These are phyloP conservation scores for Avahi laniger DNA, from an alignment of 2,797 vertebrate species.

Conservation along the genomic window DNA sequence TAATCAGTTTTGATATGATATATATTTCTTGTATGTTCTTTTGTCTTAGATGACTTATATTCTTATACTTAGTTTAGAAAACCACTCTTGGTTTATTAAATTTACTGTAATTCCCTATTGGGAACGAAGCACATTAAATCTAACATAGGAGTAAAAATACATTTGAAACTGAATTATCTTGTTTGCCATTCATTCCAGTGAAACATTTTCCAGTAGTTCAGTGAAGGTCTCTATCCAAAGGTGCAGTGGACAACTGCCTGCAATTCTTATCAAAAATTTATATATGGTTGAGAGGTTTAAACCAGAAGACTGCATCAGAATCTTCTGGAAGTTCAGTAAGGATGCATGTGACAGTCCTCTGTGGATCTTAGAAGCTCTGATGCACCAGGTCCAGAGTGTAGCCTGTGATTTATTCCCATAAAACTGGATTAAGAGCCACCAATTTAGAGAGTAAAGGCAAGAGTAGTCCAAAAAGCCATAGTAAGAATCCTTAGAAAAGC, in stretches of 20 bases:
- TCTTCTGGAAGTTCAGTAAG: not conserved
- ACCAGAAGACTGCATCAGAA: not conserved
- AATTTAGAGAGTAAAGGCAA: not conserved
- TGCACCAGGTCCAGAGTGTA: not conserved
- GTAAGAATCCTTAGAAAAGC: not conserved
- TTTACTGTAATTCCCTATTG: not conserved
- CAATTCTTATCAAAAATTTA: not conserved
- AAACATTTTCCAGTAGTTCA: not conserved
- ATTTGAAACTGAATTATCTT: not conserved
- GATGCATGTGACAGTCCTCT: not conserved
- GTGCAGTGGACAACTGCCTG: not conserved
- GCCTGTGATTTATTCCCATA: not conserved
- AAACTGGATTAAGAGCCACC: not conserved
- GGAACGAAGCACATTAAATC: not conserved
- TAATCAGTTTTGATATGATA: not conserved
- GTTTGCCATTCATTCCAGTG: not conserved
- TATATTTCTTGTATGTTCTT: not conserved
- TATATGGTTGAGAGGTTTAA: not conserved
- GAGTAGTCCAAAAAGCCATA: not conserved
- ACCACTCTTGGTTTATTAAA: not conserved
- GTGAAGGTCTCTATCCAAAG: not conserved
- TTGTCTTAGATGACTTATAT: not conserved
- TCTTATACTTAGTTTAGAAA: not conserved
- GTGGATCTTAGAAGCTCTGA: not conserved
- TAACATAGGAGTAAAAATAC: not conserved